Evolutionary conservation across 2,888 invertebrate genomes (phyloP).

Genomic region (Mesochorus sp.): DNA sequence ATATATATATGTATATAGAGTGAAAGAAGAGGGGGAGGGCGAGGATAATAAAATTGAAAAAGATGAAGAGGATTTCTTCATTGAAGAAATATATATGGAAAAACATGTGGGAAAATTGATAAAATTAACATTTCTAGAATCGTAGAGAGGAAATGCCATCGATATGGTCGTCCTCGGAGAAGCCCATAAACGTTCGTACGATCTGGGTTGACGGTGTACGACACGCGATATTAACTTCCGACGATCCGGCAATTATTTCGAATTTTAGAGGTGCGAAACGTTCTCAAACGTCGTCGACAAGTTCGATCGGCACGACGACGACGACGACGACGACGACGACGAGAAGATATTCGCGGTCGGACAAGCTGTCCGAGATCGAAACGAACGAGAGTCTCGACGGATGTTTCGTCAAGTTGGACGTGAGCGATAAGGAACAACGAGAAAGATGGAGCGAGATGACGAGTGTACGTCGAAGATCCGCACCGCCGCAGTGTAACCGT

Average conservation of each 20-base stretch:
- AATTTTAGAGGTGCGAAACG: constrained; percentile 67
- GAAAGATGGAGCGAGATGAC: constrained; percentile 55
- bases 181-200: constrained; percentile 84
- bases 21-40: background rate
- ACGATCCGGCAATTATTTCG: constrained; percentile 83
- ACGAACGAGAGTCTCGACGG: constrained; percentile 68
- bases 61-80: constrained; percentile 27
- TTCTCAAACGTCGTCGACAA: too few species aligned
- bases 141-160: constrained; percentile 79
- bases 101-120: too few species aligned
- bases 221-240: constrained; percentile 87
- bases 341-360: constrained; percentile 65
- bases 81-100: too few species aligned
- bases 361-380: constrained; percentile 63
- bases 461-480: constrained; percentile 71
- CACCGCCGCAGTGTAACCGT: constrained; percentile 65
- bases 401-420: constrained; percentile 73
- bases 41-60: background rate
- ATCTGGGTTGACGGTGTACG: constrained; percentile 89
- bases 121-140: background rate
- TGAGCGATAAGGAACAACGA: constrained; percentile 66
- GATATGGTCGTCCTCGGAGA: constrained; percentile 85
- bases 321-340: constrained; percentile 66
- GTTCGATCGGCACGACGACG: too few species aligned
- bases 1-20: too few species aligned